Evolutionary conservation across 2,888 invertebrate genomes (phyloP), one percentile per base, ranked within the genome.

Genomic region (Blera fallax): DNA sequence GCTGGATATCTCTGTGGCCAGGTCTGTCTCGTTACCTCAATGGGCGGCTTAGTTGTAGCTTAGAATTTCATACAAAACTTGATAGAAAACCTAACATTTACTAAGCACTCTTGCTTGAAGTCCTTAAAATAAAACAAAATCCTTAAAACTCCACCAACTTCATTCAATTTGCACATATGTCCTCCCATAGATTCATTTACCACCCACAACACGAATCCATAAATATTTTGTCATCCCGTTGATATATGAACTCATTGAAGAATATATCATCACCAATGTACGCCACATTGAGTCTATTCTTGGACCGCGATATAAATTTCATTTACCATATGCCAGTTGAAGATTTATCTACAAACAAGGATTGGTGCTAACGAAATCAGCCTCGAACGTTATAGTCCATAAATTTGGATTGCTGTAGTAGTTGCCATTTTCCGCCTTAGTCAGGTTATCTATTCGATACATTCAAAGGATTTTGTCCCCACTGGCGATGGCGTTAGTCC

Each of bases 351-450:
- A 56, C 58, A 40, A 18, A 21, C 37, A n/a, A 58, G 21, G 24
- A 37, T 37, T 18, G 58, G 10, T 37, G 37, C 34, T 21, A 58
- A 18, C 58, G 11, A 58, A 58, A 37, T 58, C 37, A 37, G 58
- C 37, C 58, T 58, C 37, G 18, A 58, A 18, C 37, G 37, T 58
- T 37, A 34, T 21, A 7, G 37, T 32, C 37, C 37, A 58, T 58
- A 58, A 58, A 58, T 58, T 58, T n/a, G 37, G 58, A 58, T 58
- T 58, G 58, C 37, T 58, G 21, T 50, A 27, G 50, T 4, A 24
- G 24, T 50, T 50, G 8, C 54, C 29, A n/a, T 37, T 37, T 37
- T n/a, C n/a, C n/a, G 37, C 37, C 11, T 11, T 4, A n/a, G 37
- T n/a, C 11, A 37, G 11, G 11, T n/a, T n/a, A n/a, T n/a, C n/a